Evolutionary conservation across 2,888 invertebrate genomes (phyloP).

Genomic region (Meghimatium bilineatum): DNA sequence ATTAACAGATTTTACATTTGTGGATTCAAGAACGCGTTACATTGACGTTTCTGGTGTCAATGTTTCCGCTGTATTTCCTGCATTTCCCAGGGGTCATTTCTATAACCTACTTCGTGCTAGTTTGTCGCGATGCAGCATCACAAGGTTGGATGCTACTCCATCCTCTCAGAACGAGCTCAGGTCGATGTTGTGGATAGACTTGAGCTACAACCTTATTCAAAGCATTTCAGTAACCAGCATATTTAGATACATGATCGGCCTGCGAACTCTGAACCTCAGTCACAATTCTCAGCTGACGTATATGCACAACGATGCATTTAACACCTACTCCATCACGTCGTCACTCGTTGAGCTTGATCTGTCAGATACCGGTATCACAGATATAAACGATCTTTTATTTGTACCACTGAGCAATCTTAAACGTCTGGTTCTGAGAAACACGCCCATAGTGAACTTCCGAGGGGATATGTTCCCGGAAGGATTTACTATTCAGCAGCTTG

Average conservation of each 20-base stretch:
- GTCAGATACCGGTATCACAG: not conserved
- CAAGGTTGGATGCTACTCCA: not conserved
- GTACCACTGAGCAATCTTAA: not conserved
- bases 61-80: conserved; percentile 19
- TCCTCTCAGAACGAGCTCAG: conserved; percentile 5
- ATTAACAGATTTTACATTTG: not conserved
- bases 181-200: conserved; percentile 1
- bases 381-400: not conserved
- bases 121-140: conserved; percentile 14
- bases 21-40: conserved; percentile 17
- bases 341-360: conserved; percentile 18
- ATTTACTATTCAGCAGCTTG: not conserved
- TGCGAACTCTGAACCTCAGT: conserved; percentile 3
- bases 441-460: not conserved
- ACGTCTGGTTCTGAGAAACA: not conserved
- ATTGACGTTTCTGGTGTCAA: conserved; percentile 28
- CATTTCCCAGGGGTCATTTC: conserved; percentile 1
- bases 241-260: conserved; percentile 10
- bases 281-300: not conserved
- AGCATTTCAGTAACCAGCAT: conserved; percentile 15
- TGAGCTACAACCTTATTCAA: conserved; percentile 23
- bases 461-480: conserved; percentile 10
- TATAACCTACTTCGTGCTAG: not conserved
- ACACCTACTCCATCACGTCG: conserved; percentile 7
- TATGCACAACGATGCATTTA: conserved; percentile 24